Conservation (phyloP, 2,113 vertebrate genomes). For the Sclerurus mexicanus region DNA sequence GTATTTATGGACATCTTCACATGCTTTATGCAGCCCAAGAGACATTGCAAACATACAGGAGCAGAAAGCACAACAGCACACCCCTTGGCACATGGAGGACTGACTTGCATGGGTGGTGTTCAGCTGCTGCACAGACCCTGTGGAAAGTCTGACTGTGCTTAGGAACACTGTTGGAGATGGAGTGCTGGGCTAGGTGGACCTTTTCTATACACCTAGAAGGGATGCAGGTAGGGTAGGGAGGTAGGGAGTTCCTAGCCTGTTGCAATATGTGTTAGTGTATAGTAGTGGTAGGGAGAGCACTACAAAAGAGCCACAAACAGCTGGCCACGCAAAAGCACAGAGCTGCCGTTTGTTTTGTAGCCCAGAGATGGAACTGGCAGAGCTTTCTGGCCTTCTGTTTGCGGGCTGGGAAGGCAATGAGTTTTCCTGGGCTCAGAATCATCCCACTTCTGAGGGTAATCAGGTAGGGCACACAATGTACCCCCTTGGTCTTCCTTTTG, state of each 20-base stretch:
- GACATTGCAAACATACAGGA: background rate
- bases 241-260: background rate
- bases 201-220: fast-evolving
- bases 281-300: fast-evolving
- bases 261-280: background rate
- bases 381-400: background rate
- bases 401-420: background rate
- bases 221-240: background rate
- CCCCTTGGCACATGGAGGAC: fast-evolving
- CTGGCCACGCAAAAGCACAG: background rate
- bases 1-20: background rate
- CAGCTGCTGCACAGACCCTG: background rate
- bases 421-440: background rate
- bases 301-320: background rate
- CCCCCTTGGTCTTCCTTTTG: background rate
- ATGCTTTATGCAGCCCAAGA: background rate
- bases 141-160: background rate
- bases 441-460: background rate
- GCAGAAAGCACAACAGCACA: fast-evolving
- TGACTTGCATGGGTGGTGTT: background rate
- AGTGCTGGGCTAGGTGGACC: background rate
- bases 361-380: background rate
- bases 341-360: background rate
- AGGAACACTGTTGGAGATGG: background rate
- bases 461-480: background rate